A percentile compares a stretch with the other conserved stretches of the same genome.
Evolutionary conservation across 2,888 invertebrate species (phyloP).

Genomic region (Eurytoma adleriae): DNA sequence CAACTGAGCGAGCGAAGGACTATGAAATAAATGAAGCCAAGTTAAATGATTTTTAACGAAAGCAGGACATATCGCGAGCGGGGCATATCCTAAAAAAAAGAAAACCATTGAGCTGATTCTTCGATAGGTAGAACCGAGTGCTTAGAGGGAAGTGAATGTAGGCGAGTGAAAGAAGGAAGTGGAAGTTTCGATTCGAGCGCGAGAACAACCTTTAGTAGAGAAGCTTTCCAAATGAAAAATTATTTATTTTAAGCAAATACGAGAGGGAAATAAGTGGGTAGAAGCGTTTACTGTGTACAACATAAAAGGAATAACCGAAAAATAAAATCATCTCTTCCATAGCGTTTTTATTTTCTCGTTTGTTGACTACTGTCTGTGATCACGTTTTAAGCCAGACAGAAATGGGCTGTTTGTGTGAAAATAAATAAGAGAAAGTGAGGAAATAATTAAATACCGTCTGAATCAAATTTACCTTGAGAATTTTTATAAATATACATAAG

Average conservation of each 20-base stretch:
- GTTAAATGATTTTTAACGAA: conserved; percentile 42
- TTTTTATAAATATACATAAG: conserved; percentile 56
- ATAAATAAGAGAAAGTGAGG: conserved; percentile 54
- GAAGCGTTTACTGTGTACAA: conserved; percentile 55
- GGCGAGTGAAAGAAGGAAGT: conserved; percentile 23
- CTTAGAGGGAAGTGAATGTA: conserved; percentile 24
- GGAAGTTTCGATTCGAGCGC: background rate
- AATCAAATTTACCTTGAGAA: conserved; percentile 52
- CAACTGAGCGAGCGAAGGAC: conserved; percentile 64
- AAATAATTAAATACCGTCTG: conserved; percentile 56
- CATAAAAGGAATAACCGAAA: conserved; percentile 27
- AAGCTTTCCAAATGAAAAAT: conserved; percentile 39
- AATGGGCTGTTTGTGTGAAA: conserved; percentile 57
- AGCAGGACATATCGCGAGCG: conserved; percentile 71
- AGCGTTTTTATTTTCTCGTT: conserved; percentile 49
- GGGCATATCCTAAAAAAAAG: conserved; percentile 65
- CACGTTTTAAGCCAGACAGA: conserved; percentile 31
- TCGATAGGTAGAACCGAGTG: conserved; percentile 18
- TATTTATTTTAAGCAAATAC: conserved; percentile 69
- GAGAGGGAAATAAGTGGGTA: conserved; percentile 49
- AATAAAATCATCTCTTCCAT: conserved; percentile 69
- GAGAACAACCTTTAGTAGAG: background rate
- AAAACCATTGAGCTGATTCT: conserved; percentile 46
- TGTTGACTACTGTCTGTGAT: conserved; percentile 63
- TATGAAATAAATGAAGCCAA: conserved; percentile 58